phyloP scores from a whole-genome alignment of 64 coral and sea anemone genomes.

The Montipora capricornis region DNA sequence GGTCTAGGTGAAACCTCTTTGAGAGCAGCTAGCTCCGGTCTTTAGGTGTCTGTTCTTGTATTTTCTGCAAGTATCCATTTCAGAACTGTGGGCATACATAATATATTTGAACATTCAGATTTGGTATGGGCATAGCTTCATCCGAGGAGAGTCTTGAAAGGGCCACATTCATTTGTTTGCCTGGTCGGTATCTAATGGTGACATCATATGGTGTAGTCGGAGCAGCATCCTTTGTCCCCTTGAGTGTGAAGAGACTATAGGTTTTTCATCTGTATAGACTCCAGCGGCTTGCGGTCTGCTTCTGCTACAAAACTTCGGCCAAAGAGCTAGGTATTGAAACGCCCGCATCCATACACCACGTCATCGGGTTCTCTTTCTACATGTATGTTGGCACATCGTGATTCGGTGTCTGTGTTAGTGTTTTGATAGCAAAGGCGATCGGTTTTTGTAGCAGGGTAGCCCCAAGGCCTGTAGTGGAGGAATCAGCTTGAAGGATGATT shows the following conservation, averaged over 20 bases:
- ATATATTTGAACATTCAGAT: conserved; percentile 61
- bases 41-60: neutral
- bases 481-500: neutral
- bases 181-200: too few species aligned
- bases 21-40: conserved; percentile 25
- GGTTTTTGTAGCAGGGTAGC: conserved; percentile 53
- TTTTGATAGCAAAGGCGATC: conserved; percentile 26
- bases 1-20: conserved; percentile 35
- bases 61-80: conserved; percentile 37
- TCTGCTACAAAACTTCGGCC: conserved; percentile 23
- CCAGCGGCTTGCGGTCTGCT: conserved; percentile 44
- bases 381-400: conserved; percentile 29
- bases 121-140: neutral
- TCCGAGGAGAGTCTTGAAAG: conserved; percentile 62
- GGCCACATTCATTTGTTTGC: neutral
- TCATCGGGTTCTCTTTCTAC: conserved; percentile 42
- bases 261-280: conserved; percentile 22
- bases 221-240: conserved; percentile 51
- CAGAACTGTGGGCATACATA: conserved; percentile 64
- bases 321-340: conserved; percentile 58
- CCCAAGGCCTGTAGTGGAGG: neutral
- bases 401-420: neutral
- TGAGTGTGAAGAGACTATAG: conserved; percentile 18
- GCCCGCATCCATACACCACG: conserved; percentile 60
- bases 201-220: neutral